These are phyloP conservation scores for Cremastobaeus sp. DNA, from an alignment of 2,888 invertebrate genomes.

Conservation along the genomic window DNA sequence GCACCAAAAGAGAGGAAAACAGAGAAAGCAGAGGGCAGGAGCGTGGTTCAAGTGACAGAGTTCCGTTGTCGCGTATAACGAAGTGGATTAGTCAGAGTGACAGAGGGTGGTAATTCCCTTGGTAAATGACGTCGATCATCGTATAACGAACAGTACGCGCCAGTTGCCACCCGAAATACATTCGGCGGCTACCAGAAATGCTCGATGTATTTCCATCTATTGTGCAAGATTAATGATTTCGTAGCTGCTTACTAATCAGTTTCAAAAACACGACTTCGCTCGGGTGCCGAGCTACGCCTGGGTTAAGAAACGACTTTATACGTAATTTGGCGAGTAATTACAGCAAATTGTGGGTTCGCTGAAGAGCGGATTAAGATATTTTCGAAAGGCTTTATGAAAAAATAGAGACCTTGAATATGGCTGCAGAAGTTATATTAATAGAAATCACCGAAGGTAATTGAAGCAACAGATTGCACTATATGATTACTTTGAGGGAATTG, in stretches of 20 bases:
- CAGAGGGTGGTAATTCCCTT: conserved; percentile 74
- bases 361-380: too few species aligned
- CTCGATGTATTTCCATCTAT: conserved; percentile 56
- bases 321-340: neutral
- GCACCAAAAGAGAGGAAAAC: conserved; percentile 44
- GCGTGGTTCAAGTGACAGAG: conserved; percentile 72
- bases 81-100: conserved; percentile 76
- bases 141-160: conserved; percentile 70
- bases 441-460: too few species aligned
- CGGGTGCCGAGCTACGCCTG: neutral
- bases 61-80: conserved; percentile 74
- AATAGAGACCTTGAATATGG: too few species aligned
- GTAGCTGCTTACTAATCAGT: conserved; percentile 48
- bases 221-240: conserved; percentile 53
- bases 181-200: conserved; percentile 53
- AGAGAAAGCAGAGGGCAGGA: conserved; percentile 58
- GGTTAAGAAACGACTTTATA: neutral
- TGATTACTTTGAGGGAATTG: too few species aligned
- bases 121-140: conserved; percentile 75
- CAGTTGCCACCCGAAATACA: conserved; percentile 58
- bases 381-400: too few species aligned
- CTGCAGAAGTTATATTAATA: too few species aligned
- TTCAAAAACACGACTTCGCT: conserved; percentile 33
- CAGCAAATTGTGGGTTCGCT: too few species aligned
- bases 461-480: too few species aligned